phyloP scores from a whole-genome alignment of 2,113 vertebrate genomes.

The Xyrauchen texanus region DNA sequence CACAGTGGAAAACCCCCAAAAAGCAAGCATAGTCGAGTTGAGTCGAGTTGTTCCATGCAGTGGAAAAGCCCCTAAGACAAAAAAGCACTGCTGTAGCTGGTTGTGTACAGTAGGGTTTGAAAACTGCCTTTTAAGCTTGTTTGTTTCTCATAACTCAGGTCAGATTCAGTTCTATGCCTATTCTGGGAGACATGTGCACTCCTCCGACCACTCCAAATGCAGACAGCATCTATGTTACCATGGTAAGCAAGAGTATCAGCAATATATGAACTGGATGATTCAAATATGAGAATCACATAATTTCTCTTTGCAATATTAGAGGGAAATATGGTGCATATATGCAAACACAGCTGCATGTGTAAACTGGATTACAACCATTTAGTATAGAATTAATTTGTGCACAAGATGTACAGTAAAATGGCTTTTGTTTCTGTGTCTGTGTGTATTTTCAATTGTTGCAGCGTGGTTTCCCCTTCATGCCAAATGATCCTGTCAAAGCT shows the following conservation, averaged over 20 bases:
- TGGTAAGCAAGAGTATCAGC: neutral
- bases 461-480: neutral
- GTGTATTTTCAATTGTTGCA: neutral
- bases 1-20: no score
- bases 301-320: neutral
- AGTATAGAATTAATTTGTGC: neutral
- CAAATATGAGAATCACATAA: neutral
- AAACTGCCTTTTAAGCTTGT: neutral
- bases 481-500: neutral
- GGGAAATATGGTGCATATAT: neutral
- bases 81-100: no score
- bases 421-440: neutral
- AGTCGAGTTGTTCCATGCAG: no score
- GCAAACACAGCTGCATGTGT: neutral
- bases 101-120: no score
- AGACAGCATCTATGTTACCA: constrained; percentile 29
- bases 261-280: neutral
- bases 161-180: neutral
- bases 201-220: neutral
- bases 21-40: no score
- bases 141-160: neutral
- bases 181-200: neutral
- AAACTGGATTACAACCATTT: neutral
- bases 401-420: neutral
- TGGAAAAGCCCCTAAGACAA: no score